Conservation (phyloP, 2,113 vertebrate species). For the Caranx melampygus region DNA sequence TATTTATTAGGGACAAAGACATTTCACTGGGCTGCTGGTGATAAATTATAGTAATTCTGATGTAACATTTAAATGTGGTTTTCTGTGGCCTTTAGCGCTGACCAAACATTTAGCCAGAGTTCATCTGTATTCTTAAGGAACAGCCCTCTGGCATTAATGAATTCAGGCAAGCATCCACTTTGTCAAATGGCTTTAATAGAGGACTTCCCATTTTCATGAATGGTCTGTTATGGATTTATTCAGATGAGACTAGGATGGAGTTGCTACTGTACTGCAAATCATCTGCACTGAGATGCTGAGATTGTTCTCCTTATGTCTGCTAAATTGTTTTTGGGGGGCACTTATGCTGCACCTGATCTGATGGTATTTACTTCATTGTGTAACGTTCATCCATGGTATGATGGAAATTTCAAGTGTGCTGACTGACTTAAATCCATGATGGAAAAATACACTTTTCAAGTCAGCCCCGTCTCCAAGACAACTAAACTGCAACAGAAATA, state of each 20-base stretch:
- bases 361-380: slow-evolving; percentile 38
- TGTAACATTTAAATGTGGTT: slow-evolving; percentile 22
- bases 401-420: slow-evolving; percentile 2
- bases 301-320: slow-evolving; percentile 48
- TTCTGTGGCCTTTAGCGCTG: slow-evolving; percentile 20
- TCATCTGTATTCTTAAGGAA: slow-evolving; percentile 75
- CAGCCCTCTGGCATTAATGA: slow-evolving; percentile 59
- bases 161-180: slow-evolving; percentile 75
- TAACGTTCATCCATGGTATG: slow-evolving; percentile 5
- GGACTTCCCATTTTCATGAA: slow-evolving; percentile 72
- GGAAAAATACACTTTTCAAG: background rate
- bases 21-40: slow-evolving; percentile 15
- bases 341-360: slow-evolving; percentile 44
- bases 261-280: slow-evolving; percentile 64
- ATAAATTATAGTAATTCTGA: slow-evolving; percentile 21
- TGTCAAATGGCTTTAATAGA: slow-evolving; percentile 77
- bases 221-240: slow-evolving; percentile 73
- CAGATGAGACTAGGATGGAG: slow-evolving; percentile 63
- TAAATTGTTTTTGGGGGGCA: slow-evolving; percentile 54
- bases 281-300: slow-evolving; percentile 51
- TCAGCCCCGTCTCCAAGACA: background rate
- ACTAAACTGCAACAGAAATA: background rate
- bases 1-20: slow-evolving; percentile 22
- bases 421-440: slow-evolving; percentile 10
- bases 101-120: slow-evolving; percentile 48